Conservation (phyloP, 2,888 invertebrate genomes). For the Eulithis prunata region DNA sequence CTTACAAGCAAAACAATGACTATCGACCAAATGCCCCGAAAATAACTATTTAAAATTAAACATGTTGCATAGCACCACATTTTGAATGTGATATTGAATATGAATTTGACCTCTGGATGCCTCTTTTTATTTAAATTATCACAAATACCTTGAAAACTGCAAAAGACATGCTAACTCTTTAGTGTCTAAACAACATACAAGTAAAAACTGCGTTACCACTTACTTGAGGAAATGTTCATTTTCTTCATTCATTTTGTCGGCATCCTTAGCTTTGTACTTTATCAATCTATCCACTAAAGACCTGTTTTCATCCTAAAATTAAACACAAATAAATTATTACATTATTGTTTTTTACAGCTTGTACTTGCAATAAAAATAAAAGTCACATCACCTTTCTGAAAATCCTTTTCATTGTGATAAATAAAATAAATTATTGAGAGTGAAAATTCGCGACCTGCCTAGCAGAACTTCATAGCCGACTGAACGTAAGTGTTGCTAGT, state of each 20-base stretch:
- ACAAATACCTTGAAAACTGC: constrained; percentile 46
- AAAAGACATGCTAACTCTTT: constrained; percentile 51
- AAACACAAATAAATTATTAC: constrained; percentile 22
- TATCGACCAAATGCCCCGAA: constrained; percentile 62
- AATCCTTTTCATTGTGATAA: constrained; percentile 37
- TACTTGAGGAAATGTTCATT: constrained; percentile 97
- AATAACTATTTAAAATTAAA: constrained; percentile 17
- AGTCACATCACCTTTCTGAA: constrained; percentile 31
- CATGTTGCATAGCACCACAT: constrained; percentile 8
- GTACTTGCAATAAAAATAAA: not conserved
- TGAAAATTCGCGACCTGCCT: constrained; percentile 27
- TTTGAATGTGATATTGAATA: constrained; percentile 4
- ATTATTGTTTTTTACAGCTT: not conserved
- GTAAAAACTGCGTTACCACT: constrained; percentile 58
- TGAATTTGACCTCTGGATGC: constrained; percentile 8
- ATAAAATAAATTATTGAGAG: constrained; percentile 6
- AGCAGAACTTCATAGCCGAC: constrained; percentile 60
- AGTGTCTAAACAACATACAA: constrained; percentile 38
- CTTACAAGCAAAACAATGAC: constrained; percentile 53
- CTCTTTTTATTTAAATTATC: constrained; percentile 22
- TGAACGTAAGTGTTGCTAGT: constrained; percentile 59
- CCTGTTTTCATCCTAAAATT: constrained; percentile 93
- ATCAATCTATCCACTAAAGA: constrained; percentile 94
- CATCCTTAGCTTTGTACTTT: constrained; percentile 96
- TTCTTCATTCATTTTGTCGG: constrained; percentile 98